Evolutionary conservation across 2,797 vertebrate species (phyloP).

Genomic region (Tympanoctomys barrerae): DNA sequence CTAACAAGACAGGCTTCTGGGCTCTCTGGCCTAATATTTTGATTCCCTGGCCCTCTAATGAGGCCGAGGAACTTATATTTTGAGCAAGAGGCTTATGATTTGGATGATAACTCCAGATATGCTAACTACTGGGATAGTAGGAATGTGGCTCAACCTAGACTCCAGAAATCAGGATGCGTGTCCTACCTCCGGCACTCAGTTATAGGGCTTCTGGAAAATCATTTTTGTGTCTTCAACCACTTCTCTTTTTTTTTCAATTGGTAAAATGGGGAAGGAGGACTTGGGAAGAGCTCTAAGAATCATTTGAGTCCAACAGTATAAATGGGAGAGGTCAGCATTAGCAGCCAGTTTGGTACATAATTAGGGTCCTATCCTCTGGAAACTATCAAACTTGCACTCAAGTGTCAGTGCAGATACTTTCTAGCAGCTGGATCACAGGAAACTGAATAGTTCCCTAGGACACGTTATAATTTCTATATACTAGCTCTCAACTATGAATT

Average conservation of each 20-base stretch:
- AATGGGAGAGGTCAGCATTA: neutral
- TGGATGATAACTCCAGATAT: neutral
- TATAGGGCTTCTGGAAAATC: neutral
- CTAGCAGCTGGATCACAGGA: neutral
- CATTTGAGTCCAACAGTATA: neutral
- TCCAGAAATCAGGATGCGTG: neutral
- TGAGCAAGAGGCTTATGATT: constrained; percentile 8
- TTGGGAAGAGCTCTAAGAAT: neutral
- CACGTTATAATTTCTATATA: neutral
- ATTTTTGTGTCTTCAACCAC: neutral
- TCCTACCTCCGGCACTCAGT: neutral
- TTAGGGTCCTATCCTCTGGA: neutral
- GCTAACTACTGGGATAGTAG: neutral
- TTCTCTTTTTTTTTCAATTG: neutral
- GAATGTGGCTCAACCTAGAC: neutral
- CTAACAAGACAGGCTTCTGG: constrained; percentile 64
- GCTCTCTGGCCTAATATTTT: constrained; percentile 15
- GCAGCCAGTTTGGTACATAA: rapidly evolving
- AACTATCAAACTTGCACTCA: neutral
- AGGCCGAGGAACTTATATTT: constrained; percentile 9
- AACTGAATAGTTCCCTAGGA: neutral
- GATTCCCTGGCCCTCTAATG: neutral
- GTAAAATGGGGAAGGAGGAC: neutral
- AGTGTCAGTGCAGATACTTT: neutral
- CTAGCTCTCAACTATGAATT: neutral